Conservation (phyloP, 2,888 invertebrate species). For the Pristionchus mayeri region DNA sequence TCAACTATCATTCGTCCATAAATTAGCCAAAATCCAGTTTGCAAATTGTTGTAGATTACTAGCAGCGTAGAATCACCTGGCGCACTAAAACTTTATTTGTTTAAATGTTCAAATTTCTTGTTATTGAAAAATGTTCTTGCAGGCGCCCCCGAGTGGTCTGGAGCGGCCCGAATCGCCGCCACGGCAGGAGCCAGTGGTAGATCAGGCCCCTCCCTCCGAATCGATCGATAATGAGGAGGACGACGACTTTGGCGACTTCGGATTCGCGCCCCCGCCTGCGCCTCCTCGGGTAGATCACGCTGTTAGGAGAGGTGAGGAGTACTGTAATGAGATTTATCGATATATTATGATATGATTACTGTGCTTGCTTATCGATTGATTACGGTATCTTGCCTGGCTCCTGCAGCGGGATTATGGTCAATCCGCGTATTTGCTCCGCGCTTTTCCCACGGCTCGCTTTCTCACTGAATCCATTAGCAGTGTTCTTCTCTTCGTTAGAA, state of each 20-base stretch:
- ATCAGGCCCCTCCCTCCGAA: not conserved
- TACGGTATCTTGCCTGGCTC: not conserved
- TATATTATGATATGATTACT: no score
- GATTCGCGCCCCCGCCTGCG: slow-evolving; percentile 19
- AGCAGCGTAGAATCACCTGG: no score
- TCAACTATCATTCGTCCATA: no score
- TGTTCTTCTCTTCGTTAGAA: no score
- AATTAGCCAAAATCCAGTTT: no score
- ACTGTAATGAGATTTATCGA: not conserved
- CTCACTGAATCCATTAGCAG: slow-evolving; percentile 4
- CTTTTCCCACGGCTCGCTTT: not conserved
- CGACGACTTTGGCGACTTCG: slow-evolving; percentile 45
- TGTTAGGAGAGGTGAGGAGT: not conserved
- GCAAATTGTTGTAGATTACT: no score
- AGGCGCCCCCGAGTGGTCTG: no score
- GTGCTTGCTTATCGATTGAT: not conserved
- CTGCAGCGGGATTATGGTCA: not conserved
- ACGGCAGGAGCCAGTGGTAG: no score
- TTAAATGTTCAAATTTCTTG: no score
- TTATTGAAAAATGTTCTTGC: no score
- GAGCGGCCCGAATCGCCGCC: no score
- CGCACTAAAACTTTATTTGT: no score
- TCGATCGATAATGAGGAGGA: slow-evolving; percentile 40
- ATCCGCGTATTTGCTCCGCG: not conserved
- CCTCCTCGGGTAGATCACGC: not conserved